Evolutionary conservation across 2,113 vertebrate species (phyloP).

Genomic region (Gopherus flavomarginatus): DNA sequence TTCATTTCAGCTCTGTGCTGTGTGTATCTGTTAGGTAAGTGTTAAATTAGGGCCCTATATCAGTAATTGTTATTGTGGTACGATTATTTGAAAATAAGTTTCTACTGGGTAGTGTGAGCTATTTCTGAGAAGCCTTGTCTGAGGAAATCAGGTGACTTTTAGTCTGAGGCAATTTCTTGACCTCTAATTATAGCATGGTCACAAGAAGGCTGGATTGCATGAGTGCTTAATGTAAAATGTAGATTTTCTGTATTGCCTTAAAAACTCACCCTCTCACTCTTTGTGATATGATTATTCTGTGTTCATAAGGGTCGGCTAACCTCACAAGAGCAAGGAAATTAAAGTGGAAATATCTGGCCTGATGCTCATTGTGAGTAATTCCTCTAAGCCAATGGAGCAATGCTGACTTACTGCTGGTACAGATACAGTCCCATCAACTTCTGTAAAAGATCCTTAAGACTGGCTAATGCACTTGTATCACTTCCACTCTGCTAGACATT

Average conservation of each 20-base stretch:
- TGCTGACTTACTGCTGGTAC: background rate
- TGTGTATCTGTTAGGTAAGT: background rate
- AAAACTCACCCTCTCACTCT: background rate
- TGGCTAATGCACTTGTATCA: accelerated
- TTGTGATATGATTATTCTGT: background rate
- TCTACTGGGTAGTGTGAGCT: accelerated
- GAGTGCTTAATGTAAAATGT: background rate
- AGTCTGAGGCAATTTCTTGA: background rate
- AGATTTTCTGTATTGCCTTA: background rate
- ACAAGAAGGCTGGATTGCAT: background rate
- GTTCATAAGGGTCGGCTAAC: background rate
- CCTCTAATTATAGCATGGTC: background rate
- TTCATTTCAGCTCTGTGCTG: background rate
- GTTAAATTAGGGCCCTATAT: background rate
- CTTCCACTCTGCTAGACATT: accelerated
- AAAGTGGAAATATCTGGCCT: accelerated
- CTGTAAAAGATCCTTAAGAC: background rate
- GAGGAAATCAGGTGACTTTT: background rate
- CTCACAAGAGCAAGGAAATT: background rate
- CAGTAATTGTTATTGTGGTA: background rate
- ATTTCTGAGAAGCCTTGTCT: background rate
- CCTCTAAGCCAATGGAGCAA: background rate
- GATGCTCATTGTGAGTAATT: accelerated
- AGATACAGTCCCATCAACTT: background rate
- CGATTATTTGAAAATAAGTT: background rate